These are phyloP conservation scores for Drosophila paracracens DNA, from an alignment of 2,888 invertebrate species.

Conservation along the genomic window DNA sequence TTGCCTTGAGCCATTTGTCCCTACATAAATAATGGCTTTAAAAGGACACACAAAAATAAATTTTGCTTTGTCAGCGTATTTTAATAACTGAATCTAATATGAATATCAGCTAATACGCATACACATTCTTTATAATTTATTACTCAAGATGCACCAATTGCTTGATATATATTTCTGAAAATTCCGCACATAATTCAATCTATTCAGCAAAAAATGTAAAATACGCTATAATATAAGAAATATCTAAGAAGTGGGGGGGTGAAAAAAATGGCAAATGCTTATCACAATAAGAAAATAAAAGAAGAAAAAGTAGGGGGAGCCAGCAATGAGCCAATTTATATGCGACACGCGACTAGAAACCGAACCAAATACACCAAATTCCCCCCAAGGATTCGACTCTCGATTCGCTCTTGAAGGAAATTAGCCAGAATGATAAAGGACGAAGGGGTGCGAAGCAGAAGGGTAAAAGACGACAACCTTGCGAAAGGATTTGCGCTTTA, in stretches of 20 bases:
- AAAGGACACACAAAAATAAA: neutral
- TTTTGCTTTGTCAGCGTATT: neutral
- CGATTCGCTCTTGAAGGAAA: slow-evolving; percentile 19
- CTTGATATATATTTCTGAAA: neutral
- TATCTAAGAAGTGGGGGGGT: neutral
- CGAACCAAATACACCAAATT: slow-evolving; percentile 28
- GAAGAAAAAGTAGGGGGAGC: neutral
- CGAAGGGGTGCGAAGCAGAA: neutral
- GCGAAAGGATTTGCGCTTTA: slow-evolving; percentile 61
- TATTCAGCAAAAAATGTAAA: slow-evolving; percentile 30
- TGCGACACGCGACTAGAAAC: slow-evolving; percentile 66
- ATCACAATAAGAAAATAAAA: slow-evolving; percentile 58
- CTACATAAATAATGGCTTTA: neutral
- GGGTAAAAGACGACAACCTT: slow-evolving; percentile 1
- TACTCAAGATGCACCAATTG: neutral
- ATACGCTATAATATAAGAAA: slow-evolving; percentile 29
- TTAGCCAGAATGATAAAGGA: slow-evolving; percentile 18
- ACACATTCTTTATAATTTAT: neutral
- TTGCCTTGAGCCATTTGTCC: neutral
- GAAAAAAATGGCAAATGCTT: slow-evolving; percentile 29
- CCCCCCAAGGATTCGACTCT: slow-evolving; percentile 39
- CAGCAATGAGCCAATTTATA: slow-evolving; percentile 77
- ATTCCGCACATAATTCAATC: slow-evolving; percentile 19
- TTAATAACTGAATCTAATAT: neutral
- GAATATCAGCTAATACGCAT: neutral